phyloP scores from a whole-genome alignment of 2,113 vertebrate species.

The Chroicocephalus ridibundus region DNA sequence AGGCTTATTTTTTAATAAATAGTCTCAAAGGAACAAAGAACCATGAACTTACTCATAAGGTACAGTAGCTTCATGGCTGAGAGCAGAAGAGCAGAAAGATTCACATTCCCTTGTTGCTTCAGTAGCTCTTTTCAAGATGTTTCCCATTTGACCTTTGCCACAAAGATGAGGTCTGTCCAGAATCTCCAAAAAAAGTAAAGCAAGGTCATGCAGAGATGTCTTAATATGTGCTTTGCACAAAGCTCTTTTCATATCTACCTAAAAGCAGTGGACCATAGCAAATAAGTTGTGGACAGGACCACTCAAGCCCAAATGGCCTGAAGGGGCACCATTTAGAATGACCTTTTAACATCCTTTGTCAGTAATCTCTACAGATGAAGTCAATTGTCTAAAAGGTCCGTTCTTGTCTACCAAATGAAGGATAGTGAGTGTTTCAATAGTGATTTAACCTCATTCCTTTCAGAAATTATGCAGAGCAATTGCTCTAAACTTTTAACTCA shows the following conservation, averaged over 20 bases:
- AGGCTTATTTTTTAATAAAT: slow-evolving; percentile 59
- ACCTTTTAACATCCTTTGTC: slow-evolving; percentile 53
- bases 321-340: slow-evolving; percentile 39
- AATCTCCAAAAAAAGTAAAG: slow-evolving; percentile 42
- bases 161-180: slow-evolving; percentile 43
- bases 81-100: slow-evolving; percentile 42
- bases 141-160: slow-evolving; percentile 64
- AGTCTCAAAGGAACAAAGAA: slow-evolving; percentile 43
- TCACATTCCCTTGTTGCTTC: slow-evolving; percentile 55
- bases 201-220: slow-evolving; percentile 47
- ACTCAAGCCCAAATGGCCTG: slow-evolving; percentile 28
- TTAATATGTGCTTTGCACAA: slow-evolving; percentile 65
- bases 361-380: slow-evolving; percentile 18
- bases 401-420: neutral
- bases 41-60: slow-evolving; percentile 34
- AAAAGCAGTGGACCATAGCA: slow-evolving; percentile 43
- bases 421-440: neutral
- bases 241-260: slow-evolving; percentile 63
- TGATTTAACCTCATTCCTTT: neutral
- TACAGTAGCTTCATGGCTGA: slow-evolving; percentile 44
- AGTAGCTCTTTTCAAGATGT: slow-evolving; percentile 62
- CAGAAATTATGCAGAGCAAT: neutral
- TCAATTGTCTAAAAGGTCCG: neutral
- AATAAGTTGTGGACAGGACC: slow-evolving; percentile 53
- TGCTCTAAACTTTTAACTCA: neutral